Evolutionary conservation across 2,113 vertebrate species (phyloP).

Genomic region (Proteles cristata): DNA sequence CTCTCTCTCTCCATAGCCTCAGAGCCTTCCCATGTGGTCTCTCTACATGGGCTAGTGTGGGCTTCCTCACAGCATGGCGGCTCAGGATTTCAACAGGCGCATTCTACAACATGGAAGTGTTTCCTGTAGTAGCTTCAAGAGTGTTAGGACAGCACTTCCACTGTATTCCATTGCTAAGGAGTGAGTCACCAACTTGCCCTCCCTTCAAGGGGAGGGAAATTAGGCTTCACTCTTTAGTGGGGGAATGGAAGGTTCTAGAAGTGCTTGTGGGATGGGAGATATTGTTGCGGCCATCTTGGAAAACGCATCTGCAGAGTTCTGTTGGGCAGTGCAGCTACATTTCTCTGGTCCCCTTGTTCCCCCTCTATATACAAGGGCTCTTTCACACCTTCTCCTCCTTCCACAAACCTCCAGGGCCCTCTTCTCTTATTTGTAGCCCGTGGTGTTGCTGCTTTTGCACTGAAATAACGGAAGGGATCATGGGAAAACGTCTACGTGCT

Average conservation of each 20-base stretch:
- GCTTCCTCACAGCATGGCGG: neutral
- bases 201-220: neutral
- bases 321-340: neutral
- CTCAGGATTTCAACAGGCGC: neutral
- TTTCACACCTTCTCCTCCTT: neutral
- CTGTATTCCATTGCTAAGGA: neutral
- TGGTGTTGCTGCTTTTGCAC: neutral
- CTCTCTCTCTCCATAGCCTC: neutral
- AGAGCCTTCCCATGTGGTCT: neutral
- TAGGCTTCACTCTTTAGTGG: neutral
- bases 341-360: neutral
- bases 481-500: too few relatives aligned
- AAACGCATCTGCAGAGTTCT: neutral
- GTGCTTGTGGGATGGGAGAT: neutral
- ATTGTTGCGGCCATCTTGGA: neutral
- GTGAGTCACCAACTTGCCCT: neutral
- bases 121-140: neutral
- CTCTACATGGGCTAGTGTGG: neutral
- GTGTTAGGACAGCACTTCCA: neutral
- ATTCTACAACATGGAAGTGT: neutral
- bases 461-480: neutral
- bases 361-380: neutral
- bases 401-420: neutral
- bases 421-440: neutral
- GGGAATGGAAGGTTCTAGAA: neutral